Conservation (phyloP, 2,797 vertebrate species). For the Myoxocephalus aenaeus region DNA sequence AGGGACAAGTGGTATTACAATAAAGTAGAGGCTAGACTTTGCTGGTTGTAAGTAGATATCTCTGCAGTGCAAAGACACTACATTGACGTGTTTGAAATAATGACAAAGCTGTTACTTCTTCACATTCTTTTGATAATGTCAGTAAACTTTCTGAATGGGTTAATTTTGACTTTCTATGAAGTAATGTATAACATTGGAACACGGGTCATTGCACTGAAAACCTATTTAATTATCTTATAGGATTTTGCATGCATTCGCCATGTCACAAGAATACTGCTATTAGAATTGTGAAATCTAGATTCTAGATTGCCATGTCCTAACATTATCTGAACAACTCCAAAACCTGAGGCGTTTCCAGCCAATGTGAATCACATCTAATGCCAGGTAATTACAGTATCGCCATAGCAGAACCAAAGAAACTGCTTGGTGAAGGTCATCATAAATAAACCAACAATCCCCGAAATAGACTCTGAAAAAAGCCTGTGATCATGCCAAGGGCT, state of each 20-base stretch:
- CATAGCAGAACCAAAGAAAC: slow-evolving; percentile 36
- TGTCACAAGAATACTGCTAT: not conserved
- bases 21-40: no score
- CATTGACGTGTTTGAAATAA: no score
- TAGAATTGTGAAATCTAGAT: not conserved
- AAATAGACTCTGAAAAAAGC: slow-evolving; percentile 61
- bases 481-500: slow-evolving; percentile 53
- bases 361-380: slow-evolving; percentile 9
- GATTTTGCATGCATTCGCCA: not conserved
- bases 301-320: not conserved
- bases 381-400: slow-evolving; percentile 19
- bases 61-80: no score
- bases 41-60: no score
- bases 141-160: no score
- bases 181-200: not conserved
- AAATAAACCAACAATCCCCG: slow-evolving; percentile 70
- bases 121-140: no score
- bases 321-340: not conserved
- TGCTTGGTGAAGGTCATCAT: slow-evolving; percentile 64
- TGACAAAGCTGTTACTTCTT: no score
- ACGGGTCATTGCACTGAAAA: not conserved
- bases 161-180: not conserved
- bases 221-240: not conserved
- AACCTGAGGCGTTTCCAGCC: not conserved
- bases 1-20: no score